Evolutionary conservation across 2,888 invertebrate genomes (phyloP), one percentile per base, ranked within the genome.

Genomic region (Steromphala cineraria): DNA sequence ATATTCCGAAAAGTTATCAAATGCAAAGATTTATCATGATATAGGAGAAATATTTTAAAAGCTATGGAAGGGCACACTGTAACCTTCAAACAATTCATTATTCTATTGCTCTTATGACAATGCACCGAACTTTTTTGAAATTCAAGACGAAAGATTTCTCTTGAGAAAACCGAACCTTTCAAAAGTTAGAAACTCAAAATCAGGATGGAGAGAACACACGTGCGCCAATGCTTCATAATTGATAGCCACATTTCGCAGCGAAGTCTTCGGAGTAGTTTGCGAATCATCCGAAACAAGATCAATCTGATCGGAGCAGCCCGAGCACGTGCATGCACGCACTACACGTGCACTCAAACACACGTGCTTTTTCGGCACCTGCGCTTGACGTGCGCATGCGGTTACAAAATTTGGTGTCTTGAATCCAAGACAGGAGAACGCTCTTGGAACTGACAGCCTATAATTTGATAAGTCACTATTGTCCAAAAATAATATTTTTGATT

Each of bases 301-400:
- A 62, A 62, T 62, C 62, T 24, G 15, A 24, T 62, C 28, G 28
- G 4, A 62, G 24, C 24, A 15, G 62, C 28, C 62, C 62, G 21
- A n/a, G 15, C 62, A 62, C 62, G 62, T 62, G 62, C 62, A 24
- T 28, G 24, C 28, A 62, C 24, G 24, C 21, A 62, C 24, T 62
- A 28, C 62, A 62, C 62, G 62, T 62, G 62, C 62, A 28, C 0
- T 24, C 62, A 17, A 62, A 62, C 62, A 28, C 62, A 28, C 62
- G 62, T 62, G 24, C 62, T 24, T 62, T 62, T 62, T 62, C 62
- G 62, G 62, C 62, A 62, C 62, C 62, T 62, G 62, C 62, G 24
- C 24, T 21, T 62, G 62, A 28, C 62, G 28, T 28, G 28, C 28
- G 62, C 28, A 28, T 62, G 62, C 28, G 62, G 62, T 62, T 62